phyloP scores from a whole-genome alignment of 2,113 vertebrate genomes.

The Notothenia coriiceps region DNA sequence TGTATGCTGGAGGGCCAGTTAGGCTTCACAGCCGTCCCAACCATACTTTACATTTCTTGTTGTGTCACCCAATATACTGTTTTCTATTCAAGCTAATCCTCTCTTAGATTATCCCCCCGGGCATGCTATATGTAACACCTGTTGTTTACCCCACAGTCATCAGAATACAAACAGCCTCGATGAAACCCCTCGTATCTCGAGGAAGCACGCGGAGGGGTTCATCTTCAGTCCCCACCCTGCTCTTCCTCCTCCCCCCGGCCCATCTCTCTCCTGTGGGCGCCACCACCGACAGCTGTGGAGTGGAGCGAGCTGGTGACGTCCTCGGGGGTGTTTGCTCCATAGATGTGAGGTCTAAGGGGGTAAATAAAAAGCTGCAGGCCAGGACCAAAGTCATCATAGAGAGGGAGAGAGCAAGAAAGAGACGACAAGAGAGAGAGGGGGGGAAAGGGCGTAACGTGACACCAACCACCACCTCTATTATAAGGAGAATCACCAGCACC shows the following conservation, averaged over 20 bases:
- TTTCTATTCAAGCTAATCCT: conserved; percentile 65
- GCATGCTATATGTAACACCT: conserved; percentile 69
- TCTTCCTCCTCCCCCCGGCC: neutral
- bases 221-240: neutral
- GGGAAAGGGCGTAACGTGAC: conserved; percentile 73
- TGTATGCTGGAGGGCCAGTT: conserved; percentile 31
- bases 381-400: conserved; percentile 53
- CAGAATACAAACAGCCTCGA: conserved; percentile 33
- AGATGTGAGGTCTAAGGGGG: conserved; percentile 69
- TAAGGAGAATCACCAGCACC: conserved; percentile 68
- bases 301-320: conserved; percentile 80
- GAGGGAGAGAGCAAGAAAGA: conserved; percentile 19
- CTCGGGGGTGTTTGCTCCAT: conserved; percentile 78
- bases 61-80: conserved; percentile 71
- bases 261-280: conserved; percentile 25
- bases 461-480: conserved; percentile 68
- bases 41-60: conserved; percentile 61
- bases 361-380: conserved; percentile 79
- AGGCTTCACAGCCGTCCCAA: conserved; percentile 17
- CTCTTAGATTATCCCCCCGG: conserved; percentile 56
- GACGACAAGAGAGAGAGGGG: neutral
- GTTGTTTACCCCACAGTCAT: conserved; percentile 73
- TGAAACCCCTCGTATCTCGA: conserved; percentile 26
- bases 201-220: conserved; percentile 15
- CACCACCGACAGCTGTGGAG: conserved; percentile 80